These are phyloP conservation scores for Salmo trutta DNA, from an alignment of 2,797 vertebrate genomes.

Conservation along the genomic window DNA sequence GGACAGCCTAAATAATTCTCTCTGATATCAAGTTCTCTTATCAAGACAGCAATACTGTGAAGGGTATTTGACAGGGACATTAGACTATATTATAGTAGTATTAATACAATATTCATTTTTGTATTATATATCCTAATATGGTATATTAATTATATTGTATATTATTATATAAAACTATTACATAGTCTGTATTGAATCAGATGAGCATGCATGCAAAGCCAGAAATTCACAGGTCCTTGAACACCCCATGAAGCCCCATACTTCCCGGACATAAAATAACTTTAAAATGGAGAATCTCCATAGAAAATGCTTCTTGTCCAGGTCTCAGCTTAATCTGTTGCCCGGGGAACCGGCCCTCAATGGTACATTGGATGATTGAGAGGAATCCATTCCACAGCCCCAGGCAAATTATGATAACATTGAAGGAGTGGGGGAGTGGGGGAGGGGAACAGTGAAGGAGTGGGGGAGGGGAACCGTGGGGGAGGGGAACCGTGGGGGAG, in stretches of 20 bases:
- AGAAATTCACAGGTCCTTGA: background rate
- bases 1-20: background rate
- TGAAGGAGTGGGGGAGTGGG: too few species aligned
- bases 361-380: background rate
- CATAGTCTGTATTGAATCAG: too few species aligned
- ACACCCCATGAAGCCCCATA: background rate
- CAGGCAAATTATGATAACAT: slow-evolving; percentile 1
- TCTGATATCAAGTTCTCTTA: background rate
- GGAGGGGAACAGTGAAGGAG: background rate
- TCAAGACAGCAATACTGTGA: background rate
- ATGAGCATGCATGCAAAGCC: too few species aligned
- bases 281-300: too few species aligned
- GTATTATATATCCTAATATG: background rate
- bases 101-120: background rate
- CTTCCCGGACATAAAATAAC: too few species aligned
- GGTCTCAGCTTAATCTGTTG: too few species aligned
- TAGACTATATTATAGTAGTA: background rate
- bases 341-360: too few species aligned
- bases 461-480: background rate
- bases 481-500: too few species aligned
- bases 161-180: too few species aligned
- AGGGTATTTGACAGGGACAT: background rate
- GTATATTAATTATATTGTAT: background rate
- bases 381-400: background rate
- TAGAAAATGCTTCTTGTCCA: too few species aligned